Evolutionary conservation across 2,888 invertebrate genomes (phyloP), one percentile per base, ranked within the genome.

Genomic region (Thumatha senex): DNA sequence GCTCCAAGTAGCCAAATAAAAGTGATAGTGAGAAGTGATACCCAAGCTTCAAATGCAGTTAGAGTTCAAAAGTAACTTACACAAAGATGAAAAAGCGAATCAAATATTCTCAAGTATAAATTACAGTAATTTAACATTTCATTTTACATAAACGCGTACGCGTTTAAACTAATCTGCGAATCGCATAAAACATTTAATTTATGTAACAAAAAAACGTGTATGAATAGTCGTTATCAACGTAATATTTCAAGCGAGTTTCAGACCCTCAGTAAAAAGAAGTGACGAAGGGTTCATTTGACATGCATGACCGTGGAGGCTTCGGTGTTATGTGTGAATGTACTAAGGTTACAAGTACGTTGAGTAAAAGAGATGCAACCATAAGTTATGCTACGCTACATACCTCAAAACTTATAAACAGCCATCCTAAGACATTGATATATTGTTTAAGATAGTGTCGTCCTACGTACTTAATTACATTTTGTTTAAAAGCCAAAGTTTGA

Each of bases 401-500:
- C n/a, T 9, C 33, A 18, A 8, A 18, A 42, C 9, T 33, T 42
- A 33, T 12, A 15, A 11, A 39, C 18, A 0, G n/a, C n/a, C 33
- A 18, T 33, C 7, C n/a, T 18, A 15, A 34, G 33, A 42, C 18
- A 42, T 42, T 42, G 42, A 42, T 15, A 34, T 33, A 42, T 39
- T 11, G 39, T 39, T 39, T 10, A n/a, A n/a, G 18, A 39, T 39
- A 39, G 39, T 39, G 14, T 18, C 12, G 18, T 18, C 18, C 31
- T 31, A 8, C 30, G 30, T 30, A n/a, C n/a, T n/a, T 24, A 31
- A 31, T 31, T 31, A 31, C 11, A 11, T 31, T 24, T 31, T 31
- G 31, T 31, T 31, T 24, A 24, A 24, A 24, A 24, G 18, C 18
- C 18, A 24, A 4, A 24, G 18, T 24, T 24, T 24, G 18, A 5